Evolutionary conservation across 2,113 vertebrate genomes (phyloP).

Genomic region (Pteronura brasiliensis): DNA sequence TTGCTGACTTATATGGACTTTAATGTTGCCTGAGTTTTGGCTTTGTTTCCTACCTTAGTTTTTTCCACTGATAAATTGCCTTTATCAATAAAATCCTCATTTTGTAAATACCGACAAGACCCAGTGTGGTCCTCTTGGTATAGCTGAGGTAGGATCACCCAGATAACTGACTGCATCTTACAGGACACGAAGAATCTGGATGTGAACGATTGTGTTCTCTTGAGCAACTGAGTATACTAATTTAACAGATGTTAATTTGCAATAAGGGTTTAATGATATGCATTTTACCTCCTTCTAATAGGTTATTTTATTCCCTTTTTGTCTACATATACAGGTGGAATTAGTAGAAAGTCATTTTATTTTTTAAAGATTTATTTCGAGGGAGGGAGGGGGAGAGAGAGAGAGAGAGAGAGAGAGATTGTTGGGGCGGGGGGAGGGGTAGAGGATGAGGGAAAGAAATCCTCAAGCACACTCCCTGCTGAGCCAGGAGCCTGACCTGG

Average conservation of each 20-base stretch:
- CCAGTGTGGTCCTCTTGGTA: neutral
- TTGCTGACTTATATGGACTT: slow-evolving; percentile 70
- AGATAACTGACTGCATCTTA: neutral
- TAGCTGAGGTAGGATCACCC: neutral
- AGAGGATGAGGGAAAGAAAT: neutral
- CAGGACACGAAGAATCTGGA: neutral
- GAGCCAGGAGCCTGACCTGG: neutral
- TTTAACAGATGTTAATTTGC: neutral
- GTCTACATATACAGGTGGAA: neutral
- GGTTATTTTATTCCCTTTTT: neutral
- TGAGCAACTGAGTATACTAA: neutral
- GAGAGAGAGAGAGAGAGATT: neutral
- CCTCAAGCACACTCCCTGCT: neutral
- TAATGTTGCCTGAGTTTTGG: slow-evolving; percentile 47
- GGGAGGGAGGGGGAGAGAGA: neutral
- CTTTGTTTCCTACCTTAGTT: slow-evolving; percentile 60
- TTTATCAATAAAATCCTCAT: slow-evolving; percentile 64
- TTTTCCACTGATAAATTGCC: neutral
- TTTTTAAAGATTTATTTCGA: neutral
- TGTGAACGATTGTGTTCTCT: neutral
- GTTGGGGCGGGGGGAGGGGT: neutral
- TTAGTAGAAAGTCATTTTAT: neutral
- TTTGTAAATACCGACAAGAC: slow-evolving; percentile 2
- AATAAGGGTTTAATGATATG: neutral
- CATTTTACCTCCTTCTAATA: neutral